phyloP scores from a whole-genome alignment of 2,888 invertebrate species.

The Netelia fuscicornis region DNA sequence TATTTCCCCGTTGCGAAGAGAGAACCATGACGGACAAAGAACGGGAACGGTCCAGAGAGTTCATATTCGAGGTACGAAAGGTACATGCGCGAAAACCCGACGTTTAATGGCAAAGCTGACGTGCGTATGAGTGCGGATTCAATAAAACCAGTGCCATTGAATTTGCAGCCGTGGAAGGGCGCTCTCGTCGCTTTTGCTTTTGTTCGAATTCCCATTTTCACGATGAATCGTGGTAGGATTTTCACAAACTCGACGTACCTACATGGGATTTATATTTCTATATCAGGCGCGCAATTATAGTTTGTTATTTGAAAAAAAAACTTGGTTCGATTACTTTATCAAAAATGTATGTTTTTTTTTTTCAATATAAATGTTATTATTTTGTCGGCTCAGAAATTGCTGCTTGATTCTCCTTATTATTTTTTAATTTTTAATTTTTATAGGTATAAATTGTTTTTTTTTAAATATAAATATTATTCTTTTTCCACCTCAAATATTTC shows the following conservation, averaged over 20 bases:
- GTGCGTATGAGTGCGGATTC: slow-evolving; percentile 42
- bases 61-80: slow-evolving; percentile 14
- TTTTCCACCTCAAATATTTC: too few species aligned
- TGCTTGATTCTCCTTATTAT: too few species aligned
- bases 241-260: not conserved
- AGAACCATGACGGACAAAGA: slow-evolving; percentile 6
- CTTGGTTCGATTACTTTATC: too few species aligned
- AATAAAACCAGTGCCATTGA: slow-evolving; percentile 31
- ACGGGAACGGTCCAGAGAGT: not conserved
- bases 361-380: too few species aligned
- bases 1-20: slow-evolving; percentile 37
- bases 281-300: too few species aligned
- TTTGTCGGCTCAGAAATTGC: too few species aligned
- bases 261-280: too few species aligned
- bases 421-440: too few species aligned
- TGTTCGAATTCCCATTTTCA: not conserved
- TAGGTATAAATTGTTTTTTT: too few species aligned
- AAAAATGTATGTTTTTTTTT: too few species aligned
- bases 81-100: not conserved
- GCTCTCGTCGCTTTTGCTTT: slow-evolving; percentile 1
- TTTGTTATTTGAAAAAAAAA: too few species aligned
- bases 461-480: too few species aligned
- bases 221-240: not conserved
- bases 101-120: not conserved
- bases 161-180: not conserved